Evolutionary conservation across 2,113 vertebrate species (phyloP), one percentile per base, ranked within the genome.

Genomic region (Podiceps cristatus): DNA sequence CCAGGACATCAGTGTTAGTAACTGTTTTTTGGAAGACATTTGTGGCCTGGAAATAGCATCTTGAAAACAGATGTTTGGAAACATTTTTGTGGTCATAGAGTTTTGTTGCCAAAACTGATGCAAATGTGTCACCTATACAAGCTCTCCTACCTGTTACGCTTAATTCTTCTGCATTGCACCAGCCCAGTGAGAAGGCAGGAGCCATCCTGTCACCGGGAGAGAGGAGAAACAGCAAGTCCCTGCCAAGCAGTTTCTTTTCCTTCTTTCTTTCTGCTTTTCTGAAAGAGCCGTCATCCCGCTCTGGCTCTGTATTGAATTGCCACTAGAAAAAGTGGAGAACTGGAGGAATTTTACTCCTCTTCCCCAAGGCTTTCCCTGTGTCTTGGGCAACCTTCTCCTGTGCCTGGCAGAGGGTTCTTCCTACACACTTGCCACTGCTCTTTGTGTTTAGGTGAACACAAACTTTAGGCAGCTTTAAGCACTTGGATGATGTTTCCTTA

Each of bases 41-140:
- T 53, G n/a, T 71, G 50, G 35, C 52, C 37, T 42, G 25, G 28
- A 53, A 10, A n/a, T 23, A 52, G 27, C 56, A 16, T 24, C 10
- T 37, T 53, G 40, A 42, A 49, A 80, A 69, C 0, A 0, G 19
- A n/a, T 42, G 45, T 53, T 76, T 71, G 50, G 44, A 68, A 64
- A 58, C 1, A 3, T 25, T 58, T 45, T 29, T 1, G 1, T 42
- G 16, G 17, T 17, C 5, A 5, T 12, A 27, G 44, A 3, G 17
- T 16, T 59, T 59, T 59, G 9, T 18, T 59, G 50, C 44, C 19
- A 24, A 42, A 72, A 44, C 20, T 16, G 15, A 45, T 18, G 9
- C 14, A 18, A 50, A 25, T 15, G 22, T 44, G 27, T 52, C 33
- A 52, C 17, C 25, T 42, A 5, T 17, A 42, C 20, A 23, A 9